A percentile compares a stretch with the other conserved stretches of the same genome.
Conservation (phyloP, 2,888 invertebrate genomes). For the Carpatolechia fugitivella region DNA sequence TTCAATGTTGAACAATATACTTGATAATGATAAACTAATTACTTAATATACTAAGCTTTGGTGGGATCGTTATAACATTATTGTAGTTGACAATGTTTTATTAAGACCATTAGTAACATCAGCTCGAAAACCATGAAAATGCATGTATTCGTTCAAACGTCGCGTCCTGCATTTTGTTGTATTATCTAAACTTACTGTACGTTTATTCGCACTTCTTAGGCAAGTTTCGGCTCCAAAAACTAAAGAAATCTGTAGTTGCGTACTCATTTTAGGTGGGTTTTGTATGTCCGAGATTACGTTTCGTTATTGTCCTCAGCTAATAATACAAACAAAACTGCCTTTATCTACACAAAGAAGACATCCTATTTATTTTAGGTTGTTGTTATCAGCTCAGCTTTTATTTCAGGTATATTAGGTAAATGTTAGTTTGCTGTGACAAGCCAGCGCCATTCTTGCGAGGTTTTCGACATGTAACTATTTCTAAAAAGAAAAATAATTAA, state of each 20-base stretch:
- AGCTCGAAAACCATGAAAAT: background rate
- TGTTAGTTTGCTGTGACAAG: constrained; percentile 42
- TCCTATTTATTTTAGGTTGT: too few species aligned
- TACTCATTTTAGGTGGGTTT: constrained; percentile 46
- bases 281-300: constrained; percentile 45
- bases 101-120: background rate
- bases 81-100: constrained; percentile 17
- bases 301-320: constrained; percentile 43
- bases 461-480: background rate
- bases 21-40: constrained; percentile 50
- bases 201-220: background rate
- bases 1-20: constrained; percentile 22
- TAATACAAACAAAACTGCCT: constrained; percentile 41
- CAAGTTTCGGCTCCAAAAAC: constrained; percentile 1
- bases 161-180: background rate
- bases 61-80: constrained; percentile 65
- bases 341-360: constrained; percentile 46
- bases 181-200: background rate
- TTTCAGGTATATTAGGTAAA: too few species aligned
- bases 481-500: background rate
- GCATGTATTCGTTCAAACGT: background rate
- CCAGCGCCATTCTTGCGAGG: constrained; percentile 43
- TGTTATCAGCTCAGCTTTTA: too few species aligned
- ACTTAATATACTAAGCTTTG: constrained; percentile 72
- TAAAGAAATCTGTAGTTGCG: background rate